Evolutionary conservation across 2,888 invertebrate genomes (phyloP).

Genomic region (Uropetala carovei): DNA sequence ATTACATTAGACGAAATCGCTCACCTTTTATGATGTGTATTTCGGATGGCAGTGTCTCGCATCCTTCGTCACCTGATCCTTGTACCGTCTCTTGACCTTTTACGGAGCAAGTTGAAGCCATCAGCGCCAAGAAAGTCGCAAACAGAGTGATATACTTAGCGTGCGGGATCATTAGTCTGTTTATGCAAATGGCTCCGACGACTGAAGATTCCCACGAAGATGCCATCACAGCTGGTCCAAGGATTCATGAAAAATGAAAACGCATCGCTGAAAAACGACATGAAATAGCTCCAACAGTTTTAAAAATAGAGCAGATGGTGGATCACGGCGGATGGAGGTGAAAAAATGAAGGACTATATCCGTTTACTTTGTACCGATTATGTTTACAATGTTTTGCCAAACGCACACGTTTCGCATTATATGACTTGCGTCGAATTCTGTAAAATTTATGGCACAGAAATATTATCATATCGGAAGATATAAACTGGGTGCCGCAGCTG

Average conservation of each 20-base stretch:
- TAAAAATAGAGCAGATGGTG: background rate
- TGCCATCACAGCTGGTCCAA: background rate
- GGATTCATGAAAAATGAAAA: background rate
- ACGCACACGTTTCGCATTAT: too few species aligned
- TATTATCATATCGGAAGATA: too few species aligned
- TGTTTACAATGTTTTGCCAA: too few species aligned
- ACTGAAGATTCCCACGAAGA: background rate
- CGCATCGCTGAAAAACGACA: background rate
- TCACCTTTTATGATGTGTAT: slow-evolving; percentile 91
- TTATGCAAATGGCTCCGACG: background rate
- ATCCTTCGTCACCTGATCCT: slow-evolving; percentile 81
- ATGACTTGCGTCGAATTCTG: too few species aligned
- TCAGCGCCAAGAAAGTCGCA: background rate
- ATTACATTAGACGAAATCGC: background rate
- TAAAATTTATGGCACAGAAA: too few species aligned
- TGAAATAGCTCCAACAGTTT: background rate
- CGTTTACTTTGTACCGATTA: background rate
- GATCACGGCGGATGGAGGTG: background rate
- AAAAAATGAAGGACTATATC: background rate
- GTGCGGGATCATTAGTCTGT: background rate
- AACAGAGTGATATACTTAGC: background rate
- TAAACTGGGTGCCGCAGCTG: too few species aligned
- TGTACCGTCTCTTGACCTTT: background rate
- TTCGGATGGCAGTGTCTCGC: slow-evolving; percentile 91
- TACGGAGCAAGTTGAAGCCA: background rate